Conservation (phyloP, 2,113 vertebrate genomes). For the Oryctolagus cuniculus region mOryCun1.1 NC_091436.1:75704501-75705000, state of each 20-base stretch:
- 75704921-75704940: not conserved
- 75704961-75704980: not conserved
- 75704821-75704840: not conserved
- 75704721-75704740: not conserved
- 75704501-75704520: not conserved
- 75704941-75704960: not conserved
- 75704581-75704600: not conserved
- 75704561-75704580: not conserved
- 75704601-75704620: not conserved
- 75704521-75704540: not conserved
- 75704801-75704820: not conserved
- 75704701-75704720: not conserved
- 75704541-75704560: not conserved
- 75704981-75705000: not conserved
- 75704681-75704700: slow-evolving; percentile 5
- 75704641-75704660: not conserved
- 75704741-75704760: not conserved
- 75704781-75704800: not conserved
- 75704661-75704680: not conserved
- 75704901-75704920: not conserved
- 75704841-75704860: not conserved
- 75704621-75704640: not conserved
- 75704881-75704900: not conserved
- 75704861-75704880: not conserved
- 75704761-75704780: not conserved